Evolutionary conservation across 2,113 vertebrate species (phyloP), one percentile per base, ranked within the genome.

Genomic region (Etheostoma spectabile): DNA sequence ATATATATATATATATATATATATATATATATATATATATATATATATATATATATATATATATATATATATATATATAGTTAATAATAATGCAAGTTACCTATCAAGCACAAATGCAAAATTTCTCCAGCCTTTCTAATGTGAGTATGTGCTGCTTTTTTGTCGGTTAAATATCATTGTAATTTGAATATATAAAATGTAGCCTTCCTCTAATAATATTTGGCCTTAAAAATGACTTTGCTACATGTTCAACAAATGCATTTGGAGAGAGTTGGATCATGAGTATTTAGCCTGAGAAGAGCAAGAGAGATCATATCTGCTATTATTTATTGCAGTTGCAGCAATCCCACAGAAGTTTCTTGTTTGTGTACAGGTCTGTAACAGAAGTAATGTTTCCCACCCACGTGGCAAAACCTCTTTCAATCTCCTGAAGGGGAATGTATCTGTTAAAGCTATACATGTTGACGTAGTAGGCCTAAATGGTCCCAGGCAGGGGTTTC

Each of bases 311-410:
- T 72, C 13, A 56, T 3, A 15, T 33, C 27, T 61, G 52, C 57
- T 45, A 18, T 57, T 35, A 56, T 57, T 77, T 79, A n/a, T 46
- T 82, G 63, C 52, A 18, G 21, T 30, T 30, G 46, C 52, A 63
- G 35, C 42, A 62, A 49, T 52, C 30, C 21, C 52, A 69, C 63
- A 67, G 52, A 82, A 24, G 59, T 64, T 57, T 74, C 53, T 65
- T 70, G 64, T 59, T 53, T 77, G 27, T 75, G 53, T 61, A 81
- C 55, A 30, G 64, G 70, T 53, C 35, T 78, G 52, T 30, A 68
- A 69, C 75, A 79, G 21, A 84, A 71, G 59, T 75, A 27, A 48
- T 7, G 55, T 51, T 38, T 73, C 18, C 22, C 69, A 60, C 67
- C 52, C 55, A 53, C 27, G 30, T 10, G n/a, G 14, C 11, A 49